These are phyloP conservation scores for Callipepla californica DNA, from an alignment of 2,113 vertebrate species.

Conservation along the genomic window DNA sequence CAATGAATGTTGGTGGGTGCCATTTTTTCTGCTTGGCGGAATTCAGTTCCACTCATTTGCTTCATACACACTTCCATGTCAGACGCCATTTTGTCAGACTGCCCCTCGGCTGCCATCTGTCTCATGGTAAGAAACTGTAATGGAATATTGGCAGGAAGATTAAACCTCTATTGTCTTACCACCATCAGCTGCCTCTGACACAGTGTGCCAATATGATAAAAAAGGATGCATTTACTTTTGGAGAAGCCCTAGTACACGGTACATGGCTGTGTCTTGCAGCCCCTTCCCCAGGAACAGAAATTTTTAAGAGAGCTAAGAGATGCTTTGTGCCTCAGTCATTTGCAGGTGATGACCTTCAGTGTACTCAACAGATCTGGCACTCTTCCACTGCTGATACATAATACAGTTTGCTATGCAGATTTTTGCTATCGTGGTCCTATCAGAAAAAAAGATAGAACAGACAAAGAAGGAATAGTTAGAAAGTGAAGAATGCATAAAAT, in stretches of 20 bases:
- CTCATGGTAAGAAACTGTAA: not conserved
- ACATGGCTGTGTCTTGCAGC: not conserved
- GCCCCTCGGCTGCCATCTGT: not conserved
- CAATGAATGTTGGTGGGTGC: too few species aligned
- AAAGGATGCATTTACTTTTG: not conserved
- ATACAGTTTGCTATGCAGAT: not conserved
- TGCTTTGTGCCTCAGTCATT: not conserved
- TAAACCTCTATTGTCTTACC: not conserved
- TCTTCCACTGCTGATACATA: not conserved
- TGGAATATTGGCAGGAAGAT: not conserved
- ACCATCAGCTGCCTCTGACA: not conserved
- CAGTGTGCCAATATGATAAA: not conserved
- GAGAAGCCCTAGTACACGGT: not conserved
- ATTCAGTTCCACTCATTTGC: too few species aligned
- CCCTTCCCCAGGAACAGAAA: not conserved
- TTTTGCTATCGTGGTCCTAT: not conserved
- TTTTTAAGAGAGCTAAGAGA: not conserved
- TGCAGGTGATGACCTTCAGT: not conserved
- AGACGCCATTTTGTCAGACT: too few species aligned
- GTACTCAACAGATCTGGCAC: not conserved
- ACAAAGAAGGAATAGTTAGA: not conserved
- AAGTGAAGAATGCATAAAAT: not conserved
- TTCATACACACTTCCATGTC: too few species aligned
- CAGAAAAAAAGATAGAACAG: not conserved
- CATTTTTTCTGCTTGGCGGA: too few species aligned